phyloP scores from a whole-genome alignment of 1,140 invertebrate species.

The Drosophila tristis region DNA sequence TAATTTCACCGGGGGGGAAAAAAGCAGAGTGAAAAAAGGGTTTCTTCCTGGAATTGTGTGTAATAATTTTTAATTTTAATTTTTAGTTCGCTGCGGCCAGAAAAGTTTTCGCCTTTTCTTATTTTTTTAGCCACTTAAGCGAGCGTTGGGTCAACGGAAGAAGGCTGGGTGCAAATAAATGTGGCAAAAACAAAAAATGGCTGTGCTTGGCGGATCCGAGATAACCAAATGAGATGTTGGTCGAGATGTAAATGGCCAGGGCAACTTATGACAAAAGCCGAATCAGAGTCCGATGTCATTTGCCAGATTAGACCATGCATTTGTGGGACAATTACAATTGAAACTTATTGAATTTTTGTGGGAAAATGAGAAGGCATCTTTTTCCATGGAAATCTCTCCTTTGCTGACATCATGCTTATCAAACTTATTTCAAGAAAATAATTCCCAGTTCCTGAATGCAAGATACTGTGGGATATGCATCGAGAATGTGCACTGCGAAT shows the following conservation, averaged over 20 bases:
- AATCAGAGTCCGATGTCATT: constrained; percentile 45
- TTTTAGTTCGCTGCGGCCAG: constrained; percentile 67
- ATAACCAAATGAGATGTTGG: constrained; percentile 53
- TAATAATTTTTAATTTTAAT: constrained; percentile 82
- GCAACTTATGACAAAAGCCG: constrained; percentile 47
- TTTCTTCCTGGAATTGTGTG: constrained; percentile 51
- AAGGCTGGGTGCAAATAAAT: constrained; percentile 38
- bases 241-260: constrained; percentile 35
- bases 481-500: too few species aligned
- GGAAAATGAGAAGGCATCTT: neutral
- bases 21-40: constrained; percentile 37
- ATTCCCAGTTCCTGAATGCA: too few species aligned
- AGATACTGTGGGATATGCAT: too few species aligned
- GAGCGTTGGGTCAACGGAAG: constrained; percentile 27
- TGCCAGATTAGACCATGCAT: constrained; percentile 36
- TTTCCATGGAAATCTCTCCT: too few species aligned
- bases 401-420: too few species aligned
- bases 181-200: constrained; percentile 31
- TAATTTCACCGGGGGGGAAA: constrained; percentile 46
- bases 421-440: too few species aligned
- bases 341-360: constrained; percentile 32
- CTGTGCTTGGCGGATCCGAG: constrained; percentile 43
- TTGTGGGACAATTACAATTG: constrained; percentile 41
- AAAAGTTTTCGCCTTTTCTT: constrained; percentile 36
- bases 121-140: constrained; percentile 59